Evolutionary conservation across 2,113 vertebrate genomes (phyloP), one percentile per base, ranked within the genome.

Genomic region (Setophaga petechia): DNA sequence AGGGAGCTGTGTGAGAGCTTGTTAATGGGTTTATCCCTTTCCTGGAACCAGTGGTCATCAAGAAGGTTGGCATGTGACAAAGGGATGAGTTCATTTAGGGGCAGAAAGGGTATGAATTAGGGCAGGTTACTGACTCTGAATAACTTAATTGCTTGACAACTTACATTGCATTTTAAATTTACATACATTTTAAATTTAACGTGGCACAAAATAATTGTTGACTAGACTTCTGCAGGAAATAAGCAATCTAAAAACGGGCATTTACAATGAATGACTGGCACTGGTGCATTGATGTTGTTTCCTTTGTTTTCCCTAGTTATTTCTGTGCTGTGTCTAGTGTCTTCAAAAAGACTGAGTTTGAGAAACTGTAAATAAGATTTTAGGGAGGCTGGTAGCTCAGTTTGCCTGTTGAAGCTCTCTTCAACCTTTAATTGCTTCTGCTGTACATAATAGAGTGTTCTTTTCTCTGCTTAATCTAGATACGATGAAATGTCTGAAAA

Each of bases 131-230:
- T 85, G 35, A 61, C n/a, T 68, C 18, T 1, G 1, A 20, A 28
- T 43, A 83, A 33, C 19, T 74, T 81, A 20, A 2, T 61, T 54
- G 18, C 21, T 66, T 57, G 16, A 21, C 25, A 41, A 4, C 2
- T 74, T 87, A 22, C 11, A 0, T 35, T 75, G 41, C 3, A n/a
- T 3, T 54, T 39, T 39, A 37, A 37, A 37, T 37, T 37, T 37
- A 37, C 37, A 37, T 88, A 49, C 46, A 44, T 83, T 87, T 75
- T 43, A 59, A 63, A 63, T 55, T 59, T 74, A 31, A 23, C 1
- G 11, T 54, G 35, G 46, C 55, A 49, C 5, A 6, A 31, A 84
- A 21, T 47, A 57, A 27, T 89, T 0, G 0, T 66, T 22, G 0
- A 0, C 8, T 43, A 39, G 27, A 39, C 30, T 87, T 84, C 27